Percentiles rank a stretch among this genome's conserved stretches.
phyloP scores from a whole-genome alignment of 1,140 invertebrate species.

The Drosophila pectinifera region DNA sequence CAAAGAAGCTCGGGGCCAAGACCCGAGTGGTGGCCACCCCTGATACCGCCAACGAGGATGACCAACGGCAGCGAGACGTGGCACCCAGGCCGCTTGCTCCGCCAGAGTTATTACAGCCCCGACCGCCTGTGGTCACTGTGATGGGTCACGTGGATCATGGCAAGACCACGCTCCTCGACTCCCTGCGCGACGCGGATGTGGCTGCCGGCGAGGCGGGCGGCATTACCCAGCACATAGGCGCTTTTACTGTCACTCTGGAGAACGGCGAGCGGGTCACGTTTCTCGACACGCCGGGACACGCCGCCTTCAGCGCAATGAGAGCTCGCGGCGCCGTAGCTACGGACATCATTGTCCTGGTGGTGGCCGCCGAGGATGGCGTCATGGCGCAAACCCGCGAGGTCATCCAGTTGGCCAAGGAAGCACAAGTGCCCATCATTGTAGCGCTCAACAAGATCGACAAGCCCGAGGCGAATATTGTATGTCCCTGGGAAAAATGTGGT shows the following conservation, averaged over 20 bases:
- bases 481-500: slow-evolving; percentile 58
- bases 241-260: slow-evolving; percentile 93
- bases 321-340: slow-evolving; percentile 95
- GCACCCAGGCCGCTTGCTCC: slow-evolving; percentile 88
- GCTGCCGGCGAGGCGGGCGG: slow-evolving; percentile 98
- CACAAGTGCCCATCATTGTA: slow-evolving; percentile 97
- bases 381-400: slow-evolving; percentile 98
- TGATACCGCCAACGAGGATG: slow-evolving; percentile 62
- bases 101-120: slow-evolving; percentile 87
- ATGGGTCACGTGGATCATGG: slow-evolving; percentile 99
- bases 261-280: slow-evolving; percentile 94
- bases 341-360: slow-evolving; percentile 98
- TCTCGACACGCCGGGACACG: slow-evolving; percentile 99
- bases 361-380: slow-evolving; percentile 99
- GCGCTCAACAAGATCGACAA: slow-evolving; percentile 99
- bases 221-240: slow-evolving; percentile 99
- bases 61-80: slow-evolving; percentile 85
- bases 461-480: slow-evolving; percentile 93
- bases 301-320: slow-evolving; percentile 97
- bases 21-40: slow-evolving; percentile 86
- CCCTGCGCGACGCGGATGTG: slow-evolving; percentile 93
- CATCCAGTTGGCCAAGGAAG: slow-evolving; percentile 90
- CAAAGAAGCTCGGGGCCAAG: slow-evolving; percentile 88
- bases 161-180: slow-evolving; percentile 98
- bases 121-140: slow-evolving; percentile 97